A percentile compares a stretch with the other conserved stretches of the same genome.
Evolutionary conservation across 2,113 vertebrate genomes (phyloP).

Genomic region (Entelurus aequoreus): DNA sequence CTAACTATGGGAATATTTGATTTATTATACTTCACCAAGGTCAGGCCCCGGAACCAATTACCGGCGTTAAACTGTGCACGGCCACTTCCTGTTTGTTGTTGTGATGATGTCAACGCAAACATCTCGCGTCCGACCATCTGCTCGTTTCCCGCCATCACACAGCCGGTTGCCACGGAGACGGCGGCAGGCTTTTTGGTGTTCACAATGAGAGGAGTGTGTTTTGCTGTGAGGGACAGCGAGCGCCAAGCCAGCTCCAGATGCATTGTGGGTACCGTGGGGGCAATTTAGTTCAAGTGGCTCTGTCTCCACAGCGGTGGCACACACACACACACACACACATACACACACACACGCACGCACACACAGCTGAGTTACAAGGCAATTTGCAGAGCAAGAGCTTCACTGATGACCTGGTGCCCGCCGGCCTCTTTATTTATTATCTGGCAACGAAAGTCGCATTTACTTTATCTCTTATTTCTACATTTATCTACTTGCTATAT

Average conservation of each 20-base stretch:
- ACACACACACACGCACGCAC: background rate
- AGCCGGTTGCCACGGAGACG: constrained; percentile 4
- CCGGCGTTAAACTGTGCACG: no score
- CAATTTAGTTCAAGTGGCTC: constrained; percentile 52
- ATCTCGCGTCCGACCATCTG: background rate
- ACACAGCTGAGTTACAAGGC: constrained; percentile 50
- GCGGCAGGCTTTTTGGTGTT: background rate
- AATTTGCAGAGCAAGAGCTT: constrained; percentile 47
- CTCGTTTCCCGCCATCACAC: background rate
- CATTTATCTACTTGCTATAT: background rate
- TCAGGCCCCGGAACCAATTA: no score
- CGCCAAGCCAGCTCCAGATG: constrained; percentile 55
- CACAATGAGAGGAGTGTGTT: constrained; percentile 29
- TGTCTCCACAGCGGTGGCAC: constrained; percentile 21
- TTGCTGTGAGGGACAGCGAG: constrained; percentile 15
- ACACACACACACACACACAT: constrained; percentile 8
- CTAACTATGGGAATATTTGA: no score
- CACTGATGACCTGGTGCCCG: constrained; percentile 56
- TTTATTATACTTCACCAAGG: no score
- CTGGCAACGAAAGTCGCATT: constrained; percentile 38
- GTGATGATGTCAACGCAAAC: background rate
- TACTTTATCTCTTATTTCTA: background rate
- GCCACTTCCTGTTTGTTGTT: background rate
- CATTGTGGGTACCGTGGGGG: constrained; percentile 57
- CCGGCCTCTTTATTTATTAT: constrained; percentile 45